Percentiles rank a stretch among this genome's conserved stretches.
Evolutionary conservation across 2,113 vertebrate species (phyloP).

Genomic region (Lepus europaeus): DNA sequence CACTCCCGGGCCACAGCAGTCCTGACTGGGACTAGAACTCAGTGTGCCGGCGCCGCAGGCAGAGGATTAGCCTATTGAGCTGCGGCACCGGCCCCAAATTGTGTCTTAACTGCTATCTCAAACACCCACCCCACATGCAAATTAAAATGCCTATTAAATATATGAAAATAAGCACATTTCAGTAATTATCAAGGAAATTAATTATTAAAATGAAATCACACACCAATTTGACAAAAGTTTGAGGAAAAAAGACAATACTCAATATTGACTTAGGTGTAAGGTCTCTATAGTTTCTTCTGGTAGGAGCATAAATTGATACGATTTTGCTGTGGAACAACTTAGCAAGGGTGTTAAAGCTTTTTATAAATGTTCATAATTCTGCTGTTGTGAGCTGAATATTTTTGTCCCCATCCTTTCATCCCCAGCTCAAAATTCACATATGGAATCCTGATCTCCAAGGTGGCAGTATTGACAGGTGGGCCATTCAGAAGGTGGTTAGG

Average conservation of each 20-base stretch:
- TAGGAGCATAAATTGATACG: not conserved
- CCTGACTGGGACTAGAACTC: too few relatives aligned
- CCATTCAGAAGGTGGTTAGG: not conserved
- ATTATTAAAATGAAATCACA: not conserved
- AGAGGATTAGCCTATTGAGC: too few relatives aligned
- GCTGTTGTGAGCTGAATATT: too few relatives aligned
- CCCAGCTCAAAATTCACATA: not conserved
- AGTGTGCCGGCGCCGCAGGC: too few relatives aligned
- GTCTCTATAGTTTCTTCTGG: not conserved
- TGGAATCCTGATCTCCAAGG: not conserved
- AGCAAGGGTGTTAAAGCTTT: not conserved
- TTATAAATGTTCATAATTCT: not conserved
- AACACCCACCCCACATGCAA: not conserved
- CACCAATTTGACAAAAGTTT: not conserved
- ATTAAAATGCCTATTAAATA: not conserved
- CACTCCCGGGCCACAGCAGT: too few relatives aligned
- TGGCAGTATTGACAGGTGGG: not conserved
- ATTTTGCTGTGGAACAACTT: not conserved
- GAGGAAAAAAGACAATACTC: not conserved
- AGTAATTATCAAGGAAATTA: not conserved
- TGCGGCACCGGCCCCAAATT: too few relatives aligned
- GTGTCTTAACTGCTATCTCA: too few relatives aligned
- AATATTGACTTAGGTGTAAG: not conserved
- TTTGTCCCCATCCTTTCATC: too few relatives aligned
- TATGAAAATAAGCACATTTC: not conserved